Evolutionary conservation across 2,888 invertebrate genomes (phyloP).

Genomic region (Brassicogethes aeneus): DNA sequence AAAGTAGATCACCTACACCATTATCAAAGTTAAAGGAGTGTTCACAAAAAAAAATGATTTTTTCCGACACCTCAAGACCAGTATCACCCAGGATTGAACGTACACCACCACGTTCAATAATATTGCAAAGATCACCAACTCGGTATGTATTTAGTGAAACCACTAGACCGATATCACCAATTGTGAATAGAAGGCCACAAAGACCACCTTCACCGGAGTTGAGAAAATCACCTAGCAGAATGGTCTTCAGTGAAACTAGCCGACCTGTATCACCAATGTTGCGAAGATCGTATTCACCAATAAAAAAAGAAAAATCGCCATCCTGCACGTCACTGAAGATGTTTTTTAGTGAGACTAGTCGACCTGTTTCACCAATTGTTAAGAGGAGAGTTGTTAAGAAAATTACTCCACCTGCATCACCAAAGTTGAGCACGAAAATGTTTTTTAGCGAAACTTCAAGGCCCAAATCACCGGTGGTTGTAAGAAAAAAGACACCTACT

Average conservation of each 20-base stretch:
- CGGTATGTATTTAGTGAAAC: conserved; percentile 13
- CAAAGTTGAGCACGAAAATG: conserved; percentile 20
- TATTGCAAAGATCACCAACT: background rate
- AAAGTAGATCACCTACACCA: conserved; percentile 11
- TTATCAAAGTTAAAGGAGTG: conserved; percentile 15
- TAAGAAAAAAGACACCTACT: conserved; percentile 1
- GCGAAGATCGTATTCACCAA: background rate
- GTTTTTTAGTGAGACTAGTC: conserved; percentile 24
- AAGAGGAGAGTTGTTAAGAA: conserved; percentile 4
- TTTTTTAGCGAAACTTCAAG: conserved; percentile 20
- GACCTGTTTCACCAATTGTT: conserved; percentile 11
- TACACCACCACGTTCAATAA: conserved; percentile 7
- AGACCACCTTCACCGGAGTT: background rate
- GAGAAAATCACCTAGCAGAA: background rate
- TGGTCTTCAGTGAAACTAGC: conserved; percentile 1
- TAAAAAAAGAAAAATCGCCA: conserved; percentile 30
- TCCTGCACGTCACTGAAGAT: conserved; percentile 40
- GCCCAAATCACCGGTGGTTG: conserved; percentile 23
- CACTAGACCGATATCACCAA: conserved; percentile 25
- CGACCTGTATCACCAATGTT: conserved; percentile 37
- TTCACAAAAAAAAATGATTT: conserved; percentile 39
- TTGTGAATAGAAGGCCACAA: conserved; percentile 16
- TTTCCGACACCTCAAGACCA: conserved; percentile 21
- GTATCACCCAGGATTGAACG: conserved; percentile 25
- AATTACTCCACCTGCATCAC: conserved; percentile 17